Evolutionary conservation across 1,140 invertebrate species (phyloP), one percentile per base, ranked within the genome.

Genomic region (Drosophila varians): DNA sequence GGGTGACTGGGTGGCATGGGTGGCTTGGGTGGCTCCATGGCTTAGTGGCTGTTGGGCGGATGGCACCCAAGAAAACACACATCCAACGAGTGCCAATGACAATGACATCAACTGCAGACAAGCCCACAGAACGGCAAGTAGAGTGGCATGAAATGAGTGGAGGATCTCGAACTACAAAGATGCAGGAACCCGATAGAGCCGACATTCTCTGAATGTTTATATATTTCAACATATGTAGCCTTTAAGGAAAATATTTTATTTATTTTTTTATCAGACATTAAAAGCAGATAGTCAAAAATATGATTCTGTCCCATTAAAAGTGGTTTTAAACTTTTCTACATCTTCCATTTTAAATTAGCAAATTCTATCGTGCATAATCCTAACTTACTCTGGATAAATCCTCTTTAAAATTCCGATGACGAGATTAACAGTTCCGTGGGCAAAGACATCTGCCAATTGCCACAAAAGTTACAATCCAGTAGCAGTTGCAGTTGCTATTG

Each of bases 101-200:
- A 84, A 86, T 86, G 80, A 76, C 80, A 84, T 86, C 75, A 86
- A 75, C 72, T 84, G 75, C 80, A 84, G 79, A 74, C 78, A 83
- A 71, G 55, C 74, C 74, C 70, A 84, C 61, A 66, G 75, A 78
- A 76, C 64, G 49, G 53, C 49, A 55, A 62, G 56, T 38, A 73
- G 47, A 66, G 40, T 68, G 64, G 46, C 64, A n/a, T 61, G 8
- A 28, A 25, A 14, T 31, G 16, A n/a, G 8, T 16, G 6, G 14
- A 38, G 46, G 21, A 61, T 26, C 46, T 53, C 36, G 38, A 64
- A 34, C 51, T 65, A 74, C 71, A 57, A 48, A 65, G 68, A 72
- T 60, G 46, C 68, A 57, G 36, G 31, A n/a, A 4, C 31, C 31
- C 46, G 68, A 72, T 69, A 69, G 60, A 26, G 38, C 26, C 36